These are phyloP conservation scores for Nothobranchius furzeri DNA, from an alignment of 2,113 vertebrate genomes.

Conservation along the genomic window DNA sequence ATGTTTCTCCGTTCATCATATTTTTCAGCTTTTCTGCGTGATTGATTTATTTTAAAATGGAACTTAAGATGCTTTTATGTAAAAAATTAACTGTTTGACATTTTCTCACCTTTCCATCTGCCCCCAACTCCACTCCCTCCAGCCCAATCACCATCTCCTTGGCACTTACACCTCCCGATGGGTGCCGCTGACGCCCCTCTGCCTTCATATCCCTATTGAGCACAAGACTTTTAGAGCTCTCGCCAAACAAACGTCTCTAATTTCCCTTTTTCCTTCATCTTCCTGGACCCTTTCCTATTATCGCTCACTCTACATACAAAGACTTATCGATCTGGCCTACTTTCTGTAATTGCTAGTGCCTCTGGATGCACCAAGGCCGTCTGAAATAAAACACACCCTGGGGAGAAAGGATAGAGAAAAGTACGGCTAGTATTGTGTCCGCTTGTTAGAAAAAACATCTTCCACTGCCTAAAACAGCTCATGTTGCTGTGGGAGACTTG, in stretches of 20 bases:
- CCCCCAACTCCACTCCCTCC: constrained; percentile 96
- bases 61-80: too few relatives aligned
- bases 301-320: constrained; percentile 1
- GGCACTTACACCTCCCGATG: constrained; percentile 88
- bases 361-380: constrained; percentile 29
- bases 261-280: too few relatives aligned
- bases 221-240: constrained; percentile 56
- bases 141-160: constrained; percentile 95
- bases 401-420: constrained; percentile 25
- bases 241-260: not conserved
- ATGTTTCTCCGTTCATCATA: too few relatives aligned
- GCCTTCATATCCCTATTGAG: constrained; percentile 87
- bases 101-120: constrained; percentile 91
- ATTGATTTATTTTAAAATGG: too few relatives aligned
- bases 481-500: constrained; percentile 9
- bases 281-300: not conserved
- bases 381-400: constrained; percentile 38
- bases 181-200: constrained; percentile 91
- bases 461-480: constrained; percentile 32
- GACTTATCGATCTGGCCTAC: constrained; percentile 45
- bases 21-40: too few relatives aligned
- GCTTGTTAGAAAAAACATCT: constrained; percentile 15
- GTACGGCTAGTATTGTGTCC: constrained; percentile 4
- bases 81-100: not conserved
- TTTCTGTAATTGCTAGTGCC: constrained; percentile 33